A percentile compares a stretch with the other conserved stretches of the same genome.
phyloP scores from a whole-genome alignment of 2,797 vertebrate genomes.

The Sorex maritimensis region DNA sequence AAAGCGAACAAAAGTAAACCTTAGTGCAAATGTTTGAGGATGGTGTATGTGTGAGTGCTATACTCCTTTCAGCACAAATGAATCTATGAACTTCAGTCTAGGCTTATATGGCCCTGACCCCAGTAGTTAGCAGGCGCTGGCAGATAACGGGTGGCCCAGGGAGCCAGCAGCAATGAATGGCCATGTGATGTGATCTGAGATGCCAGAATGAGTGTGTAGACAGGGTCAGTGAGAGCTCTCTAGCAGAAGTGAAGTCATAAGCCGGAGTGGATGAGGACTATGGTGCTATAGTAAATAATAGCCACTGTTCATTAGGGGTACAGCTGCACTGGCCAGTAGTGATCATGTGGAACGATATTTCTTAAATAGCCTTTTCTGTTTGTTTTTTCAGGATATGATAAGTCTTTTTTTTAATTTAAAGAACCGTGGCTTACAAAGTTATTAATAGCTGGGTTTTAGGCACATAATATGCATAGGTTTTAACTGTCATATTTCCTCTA shows the following conservation, averaged over 20 bases:
- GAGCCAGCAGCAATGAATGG: neutral
- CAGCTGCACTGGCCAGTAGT: neutral
- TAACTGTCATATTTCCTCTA: too few species aligned
- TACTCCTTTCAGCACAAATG: neutral
- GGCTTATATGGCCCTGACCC: neutral
- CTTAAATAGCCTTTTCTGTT: neutral
- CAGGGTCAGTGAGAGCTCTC: neutral
- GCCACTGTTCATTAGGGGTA: neutral
- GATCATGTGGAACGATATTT: neutral
- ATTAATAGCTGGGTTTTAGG: too few species aligned
- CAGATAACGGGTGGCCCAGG: neutral
- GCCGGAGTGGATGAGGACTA: neutral
- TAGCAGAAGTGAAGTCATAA: neutral
- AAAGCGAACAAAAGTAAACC: neutral
- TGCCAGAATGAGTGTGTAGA: neutral
- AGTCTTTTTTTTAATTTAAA: neutral
- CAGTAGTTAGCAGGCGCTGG: neutral
- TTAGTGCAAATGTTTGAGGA: conserved; percentile 22
- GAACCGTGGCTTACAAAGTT: too few species aligned
- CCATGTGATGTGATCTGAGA: neutral
- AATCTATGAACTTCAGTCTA: neutral
- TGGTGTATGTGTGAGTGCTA: neutral
- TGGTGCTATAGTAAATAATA: neutral
- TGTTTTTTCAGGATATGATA: neutral
- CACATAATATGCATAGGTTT: too few species aligned